Evolutionary conservation across 2,113 vertebrate genomes (phyloP).

Genomic region (Rhombomys opimus): DNA sequence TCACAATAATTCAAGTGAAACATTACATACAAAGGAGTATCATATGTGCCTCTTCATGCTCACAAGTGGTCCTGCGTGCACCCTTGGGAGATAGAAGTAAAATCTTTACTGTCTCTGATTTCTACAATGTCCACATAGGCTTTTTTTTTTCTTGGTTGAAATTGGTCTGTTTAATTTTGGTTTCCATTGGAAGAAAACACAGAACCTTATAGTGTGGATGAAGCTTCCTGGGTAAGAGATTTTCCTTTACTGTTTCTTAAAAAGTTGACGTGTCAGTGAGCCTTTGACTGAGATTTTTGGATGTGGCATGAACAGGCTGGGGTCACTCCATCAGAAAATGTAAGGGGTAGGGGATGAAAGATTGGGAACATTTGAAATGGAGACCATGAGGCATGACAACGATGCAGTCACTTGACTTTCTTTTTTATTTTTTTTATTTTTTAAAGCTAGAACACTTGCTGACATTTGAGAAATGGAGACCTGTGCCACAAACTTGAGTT

Average conservation of each 20-base stretch:
- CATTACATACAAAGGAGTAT: background rate
- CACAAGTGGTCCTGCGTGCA: background rate
- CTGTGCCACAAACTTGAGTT: conserved; percentile 82
- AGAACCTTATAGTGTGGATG: background rate
- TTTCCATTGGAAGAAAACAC: background rate
- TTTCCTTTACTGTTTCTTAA: background rate
- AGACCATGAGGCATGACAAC: conserved; percentile 87
- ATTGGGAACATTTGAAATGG: conserved; percentile 89
- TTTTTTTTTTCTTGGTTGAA: background rate
- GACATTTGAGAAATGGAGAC: conserved; percentile 90
- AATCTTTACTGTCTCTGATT: background rate
- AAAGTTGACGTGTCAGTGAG: conserved; percentile 53
- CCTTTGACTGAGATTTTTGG: conserved; percentile 63
- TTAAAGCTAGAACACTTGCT: conserved; percentile 87
- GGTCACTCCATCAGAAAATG: conserved; percentile 83
- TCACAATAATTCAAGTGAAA: conserved; percentile 7
- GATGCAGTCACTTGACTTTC: conserved; percentile 76
- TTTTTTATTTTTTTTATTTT: conserved; percentile 81
- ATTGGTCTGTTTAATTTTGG: background rate
- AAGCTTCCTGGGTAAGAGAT: background rate
- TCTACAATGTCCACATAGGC: background rate
- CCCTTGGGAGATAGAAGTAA: background rate
- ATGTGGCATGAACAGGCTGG: conserved; percentile 53
- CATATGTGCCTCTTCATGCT: background rate
- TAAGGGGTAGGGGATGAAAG: conserved; percentile 79